A percentile compares a stretch with the other conserved stretches of the same genome.
phyloP scores from a whole-genome alignment of 1,140 invertebrate species.

The Zaprionus taronus region DNA sequence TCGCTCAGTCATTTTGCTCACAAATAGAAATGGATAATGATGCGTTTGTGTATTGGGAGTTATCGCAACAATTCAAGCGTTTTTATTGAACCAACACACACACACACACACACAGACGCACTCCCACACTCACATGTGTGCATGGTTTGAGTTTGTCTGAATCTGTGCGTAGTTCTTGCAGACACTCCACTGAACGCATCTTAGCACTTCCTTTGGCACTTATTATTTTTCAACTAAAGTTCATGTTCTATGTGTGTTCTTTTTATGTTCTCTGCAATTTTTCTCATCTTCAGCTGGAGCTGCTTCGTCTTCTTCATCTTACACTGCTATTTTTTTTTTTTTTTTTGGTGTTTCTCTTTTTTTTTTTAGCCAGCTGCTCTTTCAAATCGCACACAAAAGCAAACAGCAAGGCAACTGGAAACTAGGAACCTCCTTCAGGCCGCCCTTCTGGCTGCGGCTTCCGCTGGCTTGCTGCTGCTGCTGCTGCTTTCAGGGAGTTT shows the following conservation, averaged over 20 bases:
- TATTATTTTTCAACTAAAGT: constrained; percentile 47
- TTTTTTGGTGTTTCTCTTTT: background rate
- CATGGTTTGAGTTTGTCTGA: constrained; percentile 3
- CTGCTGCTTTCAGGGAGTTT: constrained; percentile 44
- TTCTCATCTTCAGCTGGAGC: background rate
- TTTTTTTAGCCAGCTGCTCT: background rate
- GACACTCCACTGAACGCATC: constrained; percentile 14
- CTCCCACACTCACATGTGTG: constrained; percentile 4
- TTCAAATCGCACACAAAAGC: constrained; percentile 41
- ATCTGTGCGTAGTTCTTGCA: constrained; percentile 12
- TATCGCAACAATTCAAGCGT: constrained; percentile 55
- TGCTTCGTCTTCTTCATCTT: background rate
- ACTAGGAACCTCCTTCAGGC: background rate
- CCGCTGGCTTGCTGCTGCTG: background rate
- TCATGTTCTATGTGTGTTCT: constrained; percentile 34
- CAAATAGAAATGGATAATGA: constrained; percentile 68
- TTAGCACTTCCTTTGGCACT: constrained; percentile 43
- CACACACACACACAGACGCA: constrained; percentile 2
- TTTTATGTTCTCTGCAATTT: background rate
- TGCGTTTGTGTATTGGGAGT: constrained; percentile 73
- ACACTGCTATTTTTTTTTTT: background rate
- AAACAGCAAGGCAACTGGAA: constrained; percentile 27
- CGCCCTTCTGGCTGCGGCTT: background rate
- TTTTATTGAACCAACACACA: constrained; percentile 59
- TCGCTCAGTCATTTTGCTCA: constrained; percentile 17